phyloP scores from a whole-genome alignment of 2,113 vertebrate species.

The Dascyllus trimaculatus region DNA sequence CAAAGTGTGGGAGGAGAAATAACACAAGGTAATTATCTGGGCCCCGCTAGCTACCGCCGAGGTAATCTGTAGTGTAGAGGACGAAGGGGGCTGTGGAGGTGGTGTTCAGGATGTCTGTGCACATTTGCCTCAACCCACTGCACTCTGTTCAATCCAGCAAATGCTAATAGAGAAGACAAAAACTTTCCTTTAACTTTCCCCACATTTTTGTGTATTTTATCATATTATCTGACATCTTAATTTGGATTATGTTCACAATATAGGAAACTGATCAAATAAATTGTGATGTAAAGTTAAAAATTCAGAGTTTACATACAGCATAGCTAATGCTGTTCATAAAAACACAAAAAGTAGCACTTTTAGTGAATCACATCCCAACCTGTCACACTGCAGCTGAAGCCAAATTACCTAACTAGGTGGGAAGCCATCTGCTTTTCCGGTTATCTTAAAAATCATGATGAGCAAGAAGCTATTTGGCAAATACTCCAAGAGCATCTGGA shows the following conservation, averaged over 20 bases:
- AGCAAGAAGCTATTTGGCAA: slow-evolving; percentile 51
- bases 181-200: slow-evolving; percentile 12
- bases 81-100: slow-evolving; percentile 44
- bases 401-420: slow-evolving; percentile 65
- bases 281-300: background rate
- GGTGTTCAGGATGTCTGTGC: slow-evolving; percentile 63
- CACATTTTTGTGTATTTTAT: slow-evolving; percentile 8
- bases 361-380: slow-evolving; percentile 34
- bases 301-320: slow-evolving; percentile 22
- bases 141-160: slow-evolving; percentile 45
- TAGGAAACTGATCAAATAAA: background rate
- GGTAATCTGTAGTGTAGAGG: slow-evolving; percentile 66
- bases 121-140: slow-evolving; percentile 62
- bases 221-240: background rate
- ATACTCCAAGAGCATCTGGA: slow-evolving; percentile 63
- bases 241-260: background rate
- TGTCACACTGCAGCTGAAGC: slow-evolving; percentile 36
- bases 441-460: slow-evolving; percentile 49
- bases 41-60: slow-evolving; percentile 54
- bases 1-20: slow-evolving; percentile 75
- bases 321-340: background rate
- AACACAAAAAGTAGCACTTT: background rate
- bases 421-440: slow-evolving; percentile 70
- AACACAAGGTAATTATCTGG: slow-evolving; percentile 78
- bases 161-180: slow-evolving; percentile 21